Evolutionary conservation across 2,797 vertebrate genomes (phyloP), one percentile per base, ranked within the genome.

Genomic region (Parambassis ranga): DNA sequence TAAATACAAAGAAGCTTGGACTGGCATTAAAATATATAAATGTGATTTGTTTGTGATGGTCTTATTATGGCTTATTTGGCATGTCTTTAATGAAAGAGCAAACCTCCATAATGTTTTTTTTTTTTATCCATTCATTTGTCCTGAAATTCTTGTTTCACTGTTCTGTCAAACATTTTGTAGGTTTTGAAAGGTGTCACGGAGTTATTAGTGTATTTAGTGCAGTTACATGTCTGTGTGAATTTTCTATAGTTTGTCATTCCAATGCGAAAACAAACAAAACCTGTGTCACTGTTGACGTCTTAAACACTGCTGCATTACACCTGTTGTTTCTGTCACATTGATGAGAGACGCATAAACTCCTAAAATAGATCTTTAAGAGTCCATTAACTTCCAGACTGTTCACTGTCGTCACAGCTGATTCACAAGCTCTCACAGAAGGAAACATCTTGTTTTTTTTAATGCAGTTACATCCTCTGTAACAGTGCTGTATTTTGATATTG

Each of bases 291-390:
- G 36, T 38, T 7, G 37, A 60, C 51, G 65, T 30, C 23, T 39
- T 32, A 50, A 58, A 59, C n/a, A n/a, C n/a, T n/a, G n/a, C 48
- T 10, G 30, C 43, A 20, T n/a, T n/a, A n/a, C n/a, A 15, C 32
- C 22, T 32, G 10, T 31, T 6, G 9, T 24, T 51, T 53, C 50
- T 68, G 26, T 59, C 73, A 75, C 55, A 48, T 59, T n/a, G 4
- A 63, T 42, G 69, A 64, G 47, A 83, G 65, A 64, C 78, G 37
- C 28, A 43, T 63, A 53, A 84, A 75, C 44, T 16, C 31, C 28
- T 79, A 61, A 70, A 18, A 65, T 28, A 50, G 43, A 51, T 2
- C 2, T 63, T 78, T 62, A 39, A 38, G 15, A 9, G 27, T 8
- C 4, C 26, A 5, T 42, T 44, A 55, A 41, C n/a, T 11, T 36